Percentiles rank a stretch among this genome's conserved stretches.
phyloP scores from a whole-genome alignment of 2,113 vertebrate genomes.

The Phaetusa simplex region DNA sequence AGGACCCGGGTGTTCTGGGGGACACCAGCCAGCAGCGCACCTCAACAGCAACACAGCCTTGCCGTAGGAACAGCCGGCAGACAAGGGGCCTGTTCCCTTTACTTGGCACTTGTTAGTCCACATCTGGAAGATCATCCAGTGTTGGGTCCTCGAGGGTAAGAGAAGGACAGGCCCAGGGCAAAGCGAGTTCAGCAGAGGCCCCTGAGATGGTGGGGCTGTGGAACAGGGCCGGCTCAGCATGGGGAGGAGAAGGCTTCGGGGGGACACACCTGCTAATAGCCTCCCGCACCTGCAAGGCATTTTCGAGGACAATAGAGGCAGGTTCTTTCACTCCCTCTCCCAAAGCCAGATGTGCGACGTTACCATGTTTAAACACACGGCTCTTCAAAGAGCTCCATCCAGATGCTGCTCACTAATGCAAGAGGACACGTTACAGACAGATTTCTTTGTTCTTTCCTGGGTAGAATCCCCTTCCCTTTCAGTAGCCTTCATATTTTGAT shows the following conservation, averaged over 20 bases:
- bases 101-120: not conserved
- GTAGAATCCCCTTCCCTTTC: not conserved
- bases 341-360: not conserved
- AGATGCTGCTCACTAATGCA: not conserved
- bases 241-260: not conserved
- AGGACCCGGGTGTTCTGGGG: not conserved
- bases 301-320: not conserved
- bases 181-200: not conserved
- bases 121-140: not conserved
- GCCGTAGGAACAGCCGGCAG: not conserved
- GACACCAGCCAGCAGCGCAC: not conserved
- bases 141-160: too few species aligned
- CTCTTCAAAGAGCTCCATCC: not conserved
- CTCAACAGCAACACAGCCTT: not conserved
- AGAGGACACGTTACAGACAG: not conserved
- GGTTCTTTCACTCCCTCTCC: not conserved
- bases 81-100: not conserved
- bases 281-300: not conserved
- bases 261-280: not conserved
- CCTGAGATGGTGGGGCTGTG: not conserved
- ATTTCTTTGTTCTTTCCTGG: not conserved
- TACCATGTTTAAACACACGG: not conserved
- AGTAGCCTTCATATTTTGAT: not conserved
- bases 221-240: not conserved
- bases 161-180: fast-evolving